A percentile compares a stretch with the other conserved stretches of the same genome.
phyloP scores from a whole-genome alignment of 2,113 vertebrate genomes.

The Nycticorax nycticorax region DNA sequence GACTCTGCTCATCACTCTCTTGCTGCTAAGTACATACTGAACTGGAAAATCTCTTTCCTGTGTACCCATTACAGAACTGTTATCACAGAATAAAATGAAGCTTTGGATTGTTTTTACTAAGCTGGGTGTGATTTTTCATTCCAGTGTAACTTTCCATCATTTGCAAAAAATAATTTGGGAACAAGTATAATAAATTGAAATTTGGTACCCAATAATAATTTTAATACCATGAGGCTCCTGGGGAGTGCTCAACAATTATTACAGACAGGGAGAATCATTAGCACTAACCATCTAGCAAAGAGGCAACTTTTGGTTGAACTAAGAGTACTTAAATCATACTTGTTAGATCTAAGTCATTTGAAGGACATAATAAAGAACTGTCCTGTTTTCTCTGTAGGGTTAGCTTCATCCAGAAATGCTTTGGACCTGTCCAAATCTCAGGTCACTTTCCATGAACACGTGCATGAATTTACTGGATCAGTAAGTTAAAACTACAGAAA shows the following conservation, averaged over 20 bases:
- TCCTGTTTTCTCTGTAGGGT: not conserved
- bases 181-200: not conserved
- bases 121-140: conserved; percentile 15
- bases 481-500: not conserved
- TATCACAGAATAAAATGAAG: not conserved
- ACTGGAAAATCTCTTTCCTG: conserved; percentile 48
- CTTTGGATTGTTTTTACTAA: not conserved
- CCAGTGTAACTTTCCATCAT: conserved; percentile 1
- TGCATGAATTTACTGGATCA: not conserved
- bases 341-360: not conserved
- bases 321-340: not conserved
- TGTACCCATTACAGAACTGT: not conserved
- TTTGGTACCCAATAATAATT: not conserved
- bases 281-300: not conserved
- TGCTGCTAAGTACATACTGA: not conserved
- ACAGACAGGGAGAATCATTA: not conserved
- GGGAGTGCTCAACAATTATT: not conserved
- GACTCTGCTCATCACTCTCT: not conserved
- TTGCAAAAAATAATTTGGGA: not conserved
- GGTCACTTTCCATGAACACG: not conserved
- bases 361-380: not conserved
- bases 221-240: not conserved
- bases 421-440: not conserved
- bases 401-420: not conserved
- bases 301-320: not conserved